A percentile compares a stretch with the other conserved stretches of the same genome.
Evolutionary conservation across 2,888 invertebrate genomes (phyloP).

Genomic region (Tyria jacobaeae): DNA sequence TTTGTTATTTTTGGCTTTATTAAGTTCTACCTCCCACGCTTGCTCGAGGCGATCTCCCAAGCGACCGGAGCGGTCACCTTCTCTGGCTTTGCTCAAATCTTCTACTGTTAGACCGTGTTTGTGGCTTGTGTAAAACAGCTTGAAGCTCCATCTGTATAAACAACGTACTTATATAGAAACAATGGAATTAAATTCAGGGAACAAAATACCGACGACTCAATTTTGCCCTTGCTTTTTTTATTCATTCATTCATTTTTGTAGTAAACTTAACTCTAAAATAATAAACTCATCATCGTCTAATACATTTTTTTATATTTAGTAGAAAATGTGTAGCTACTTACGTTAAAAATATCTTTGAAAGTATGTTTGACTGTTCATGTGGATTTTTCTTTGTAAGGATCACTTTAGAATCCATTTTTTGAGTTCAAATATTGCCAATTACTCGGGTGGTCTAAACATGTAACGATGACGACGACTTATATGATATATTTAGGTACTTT

Average conservation of each 20-base stretch:
- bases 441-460: not conserved
- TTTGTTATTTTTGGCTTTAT: constrained; percentile 73
- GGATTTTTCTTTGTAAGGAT: constrained; percentile 87
- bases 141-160: constrained; percentile 88
- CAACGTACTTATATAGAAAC: not conserved
- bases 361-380: constrained; percentile 82
- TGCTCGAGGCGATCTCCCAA: constrained; percentile 89
- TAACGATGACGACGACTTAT: not conserved
- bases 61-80: constrained; percentile 87
- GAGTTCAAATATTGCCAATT: not conserved
- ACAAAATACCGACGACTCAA: not conserved
- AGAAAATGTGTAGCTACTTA: constrained; percentile 76
- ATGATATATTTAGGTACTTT: not conserved
- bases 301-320: too few relatives aligned
- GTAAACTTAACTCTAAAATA: too few relatives aligned
- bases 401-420: constrained; percentile 87
- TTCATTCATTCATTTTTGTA: not conserved
- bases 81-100: constrained; percentile 88
- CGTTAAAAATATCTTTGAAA: constrained; percentile 88
- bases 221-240: not conserved
- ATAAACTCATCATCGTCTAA: too few relatives aligned
- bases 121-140: constrained; percentile 88
- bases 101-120: constrained; percentile 88
- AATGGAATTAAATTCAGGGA: not conserved
- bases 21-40: constrained; percentile 88